phyloP scores from a whole-genome alignment of 2,888 invertebrate genomes.

The Tipula helvola region DNA sequence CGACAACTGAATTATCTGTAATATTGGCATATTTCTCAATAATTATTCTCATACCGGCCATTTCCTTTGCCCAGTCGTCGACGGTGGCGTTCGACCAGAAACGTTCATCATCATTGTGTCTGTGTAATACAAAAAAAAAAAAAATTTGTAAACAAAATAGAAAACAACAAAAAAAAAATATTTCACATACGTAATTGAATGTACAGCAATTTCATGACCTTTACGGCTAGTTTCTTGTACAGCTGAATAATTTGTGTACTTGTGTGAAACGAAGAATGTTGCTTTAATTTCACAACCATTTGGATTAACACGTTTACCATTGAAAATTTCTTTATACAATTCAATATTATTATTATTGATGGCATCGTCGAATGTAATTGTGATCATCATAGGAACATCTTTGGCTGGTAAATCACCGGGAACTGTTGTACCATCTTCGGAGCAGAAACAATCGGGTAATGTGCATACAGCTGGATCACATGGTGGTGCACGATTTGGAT shows the following conservation, averaged over 20 bases:
- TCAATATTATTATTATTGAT: constrained; percentile 93
- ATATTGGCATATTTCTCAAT: constrained; percentile 81
- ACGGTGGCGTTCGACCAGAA: constrained; percentile 90
- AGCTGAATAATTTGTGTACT: constrained; percentile 88
- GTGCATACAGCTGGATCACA: constrained; percentile 78
- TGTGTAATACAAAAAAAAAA: constrained; percentile 25
- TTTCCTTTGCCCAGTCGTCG: constrained; percentile 88
- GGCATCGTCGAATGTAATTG: constrained; percentile 87
- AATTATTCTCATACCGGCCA: constrained; percentile 88
- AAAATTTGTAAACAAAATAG: background rate
- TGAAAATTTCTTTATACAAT: constrained; percentile 85
- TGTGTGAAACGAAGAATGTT: constrained; percentile 86
- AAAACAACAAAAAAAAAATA: constrained; percentile 5
- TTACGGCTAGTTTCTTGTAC: constrained; percentile 81
- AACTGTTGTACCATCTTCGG: constrained; percentile 77
- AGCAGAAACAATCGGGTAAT: constrained; percentile 88
- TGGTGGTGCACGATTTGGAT: constrained; percentile 83
- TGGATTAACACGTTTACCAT: constrained; percentile 77
- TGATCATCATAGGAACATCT: constrained; percentile 89
- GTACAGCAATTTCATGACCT: constrained; percentile 88
- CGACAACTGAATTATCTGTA: constrained; percentile 82
- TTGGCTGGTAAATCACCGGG: constrained; percentile 72
- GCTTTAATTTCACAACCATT: constrained; percentile 89
- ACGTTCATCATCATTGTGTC: constrained; percentile 81
- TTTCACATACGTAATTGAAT: constrained; percentile 76